Base-by-base conservation (phyloP, 2,113 vertebrate genomes). In the Machaerirhynchus nigripectus region DNA sequence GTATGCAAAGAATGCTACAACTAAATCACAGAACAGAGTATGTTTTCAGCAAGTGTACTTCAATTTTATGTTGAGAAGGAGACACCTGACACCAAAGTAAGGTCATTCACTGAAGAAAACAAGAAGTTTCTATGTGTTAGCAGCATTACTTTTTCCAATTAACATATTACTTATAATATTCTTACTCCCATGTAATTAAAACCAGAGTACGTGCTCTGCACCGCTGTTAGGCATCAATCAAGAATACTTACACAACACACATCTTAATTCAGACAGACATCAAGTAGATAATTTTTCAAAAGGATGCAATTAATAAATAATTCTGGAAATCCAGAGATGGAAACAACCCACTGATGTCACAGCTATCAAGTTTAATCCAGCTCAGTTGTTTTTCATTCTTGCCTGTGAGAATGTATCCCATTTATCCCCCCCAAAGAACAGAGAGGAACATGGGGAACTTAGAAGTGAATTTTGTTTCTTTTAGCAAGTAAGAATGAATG, bases 381-480 rank as follows among this genome's bases (percentile, higher is more conserved):
- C 3, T 84, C 16, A 31, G 2, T 4, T 26, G 37, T 74, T 50
- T 67, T 69, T 35, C 8, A n/a, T 28, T 83, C 18, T 86, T 83
- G 6, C 4, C 27, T 15, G 22, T 27, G 35, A 53, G 37, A 65
- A 44, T 13, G 6, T 47, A 15, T 67, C 15, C 3, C 7, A 6
- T 53, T 65, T 57, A 49, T 49, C 3, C 1, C 3, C 1, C 6
- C 10, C 3, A 8, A 39, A 56, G 39, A 70, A 59, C 9, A 40
- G 35, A 73, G 42, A 42, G 15, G 11, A 15, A 42, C 4, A 2
- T 1, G 1, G 3, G 4, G 12, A 60, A 78, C 6, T 39, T 53
- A 68, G 8, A 93, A 69, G 12, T 44, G 9, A 60, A 6, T 60
- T 69, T 20, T 74, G 24, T 15, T 61, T 22, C 9, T 65, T 80